Evolutionary conservation across 2,888 invertebrate genomes (phyloP), one percentile per base, ranked within the genome.

Genomic region (Lasioglossum pauxillum): DNA sequence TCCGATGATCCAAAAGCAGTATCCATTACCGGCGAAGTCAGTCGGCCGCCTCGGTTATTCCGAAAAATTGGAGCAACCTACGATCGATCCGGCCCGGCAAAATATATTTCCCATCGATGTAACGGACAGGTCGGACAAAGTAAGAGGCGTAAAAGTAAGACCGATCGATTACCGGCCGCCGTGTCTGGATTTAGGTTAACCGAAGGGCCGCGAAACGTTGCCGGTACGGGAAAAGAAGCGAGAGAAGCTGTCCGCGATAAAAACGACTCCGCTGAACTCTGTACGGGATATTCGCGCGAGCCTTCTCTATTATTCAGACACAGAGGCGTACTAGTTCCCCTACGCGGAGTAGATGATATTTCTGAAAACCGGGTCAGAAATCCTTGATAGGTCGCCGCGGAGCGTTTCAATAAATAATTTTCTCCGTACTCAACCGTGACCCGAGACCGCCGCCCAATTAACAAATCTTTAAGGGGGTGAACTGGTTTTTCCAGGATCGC

Each of bases 181-280:
- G 84, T 69, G 84, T 86, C 84, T 86, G 91, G 85, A 91, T 91
- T 91, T 86, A 87, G 90, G 90, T 91, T 91, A 90, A 88, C 86
- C 89, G 86, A 83, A 91, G 89, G 86, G 89, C 85, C 84, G 79
- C 87, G 88, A 87, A 85, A 84, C 77, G 76, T 69, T 76, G 80
- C n/a, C 67, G 83, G 67, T 12, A 71, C 74, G 78, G 76, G 8
- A 83, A 46, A 69, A 72, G 76, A 72, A 79, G 69, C 71, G 75
- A 73, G 72, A 80, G 83, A 82, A 79, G 79, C 44, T 67, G 72
- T 76, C 35, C 75, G 75, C 75, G 91, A 86, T 85, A 89, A 85
- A 82, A 88, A 83, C 82, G 73, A 80, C 71, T 71, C 60, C 64
- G 46, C 44, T 38, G 53, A 67, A 46, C 64, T 71, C 72, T 16